phyloP scores from a whole-genome alignment of 2,113 vertebrate genomes.

The Tricholaema leucomelas region DNA sequence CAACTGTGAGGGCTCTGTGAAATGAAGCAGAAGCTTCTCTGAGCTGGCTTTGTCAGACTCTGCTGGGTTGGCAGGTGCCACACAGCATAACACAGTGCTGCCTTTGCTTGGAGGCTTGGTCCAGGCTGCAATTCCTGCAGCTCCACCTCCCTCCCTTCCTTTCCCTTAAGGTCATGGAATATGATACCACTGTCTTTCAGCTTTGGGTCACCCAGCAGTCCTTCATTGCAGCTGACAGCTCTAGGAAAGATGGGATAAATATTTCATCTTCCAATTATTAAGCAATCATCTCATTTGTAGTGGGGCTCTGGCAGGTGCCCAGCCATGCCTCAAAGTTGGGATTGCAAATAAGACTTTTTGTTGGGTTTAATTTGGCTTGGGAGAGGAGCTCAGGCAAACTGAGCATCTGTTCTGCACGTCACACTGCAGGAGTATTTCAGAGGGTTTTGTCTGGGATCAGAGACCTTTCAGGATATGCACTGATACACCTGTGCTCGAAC shows the following conservation, averaged over 20 bases:
- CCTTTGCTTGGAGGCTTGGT: conserved; percentile 9
- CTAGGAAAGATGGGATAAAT: conserved; percentile 34
- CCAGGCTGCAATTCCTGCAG: not conserved
- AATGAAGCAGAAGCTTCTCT: not conserved
- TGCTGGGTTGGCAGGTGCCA: conserved; percentile 10
- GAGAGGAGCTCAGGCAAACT: not conserved
- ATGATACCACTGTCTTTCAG: not conserved
- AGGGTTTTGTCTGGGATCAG: not conserved
- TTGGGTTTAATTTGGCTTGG: not conserved
- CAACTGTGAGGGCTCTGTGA: not conserved
- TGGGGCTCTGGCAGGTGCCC: conserved; percentile 5
- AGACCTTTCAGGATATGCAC: not conserved
- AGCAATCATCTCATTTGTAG: not conserved
- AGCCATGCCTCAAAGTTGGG: not conserved
- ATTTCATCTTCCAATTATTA: conserved; percentile 5
- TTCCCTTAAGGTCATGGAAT: not conserved
- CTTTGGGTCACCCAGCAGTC: not conserved
- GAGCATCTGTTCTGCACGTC: not conserved
- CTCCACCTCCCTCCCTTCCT: not conserved
- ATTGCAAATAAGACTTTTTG: not conserved
- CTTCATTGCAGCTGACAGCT: not conserved
- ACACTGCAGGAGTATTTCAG: not conserved
- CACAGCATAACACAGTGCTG: not conserved
- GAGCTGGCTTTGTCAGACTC: not conserved
- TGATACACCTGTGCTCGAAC: not conserved